A percentile compares a stretch with the other conserved stretches of the same genome.
Conservation (phyloP, 2,888 invertebrate genomes). For the Chydorus sphaericus region DNA sequence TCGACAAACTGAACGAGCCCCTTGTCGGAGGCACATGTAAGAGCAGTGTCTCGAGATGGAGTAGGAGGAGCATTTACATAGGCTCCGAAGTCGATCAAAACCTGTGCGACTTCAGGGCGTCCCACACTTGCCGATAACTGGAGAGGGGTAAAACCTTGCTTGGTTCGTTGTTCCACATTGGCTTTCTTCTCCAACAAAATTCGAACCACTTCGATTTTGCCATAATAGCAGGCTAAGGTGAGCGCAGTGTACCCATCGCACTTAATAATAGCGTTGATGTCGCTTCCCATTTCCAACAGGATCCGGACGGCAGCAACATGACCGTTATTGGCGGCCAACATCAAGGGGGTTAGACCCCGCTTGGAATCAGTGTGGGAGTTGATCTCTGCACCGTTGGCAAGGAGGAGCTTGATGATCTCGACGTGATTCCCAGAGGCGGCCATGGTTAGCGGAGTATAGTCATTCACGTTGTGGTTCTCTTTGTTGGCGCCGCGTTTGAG, state of each 20-base stretch:
- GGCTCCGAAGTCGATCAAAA: slow-evolving; percentile 89
- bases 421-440: slow-evolving; percentile 92
- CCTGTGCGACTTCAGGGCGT: slow-evolving; percentile 89
- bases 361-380: slow-evolving; percentile 98
- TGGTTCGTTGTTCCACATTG: slow-evolving; percentile 95
- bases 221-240: slow-evolving; percentile 88
- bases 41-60: slow-evolving; percentile 85
- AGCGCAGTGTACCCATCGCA: slow-evolving; percentile 94
- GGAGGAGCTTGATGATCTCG: slow-evolving; percentile 74
- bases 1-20: slow-evolving; percentile 96
- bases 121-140: slow-evolving; percentile 99
- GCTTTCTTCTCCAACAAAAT: slow-evolving; percentile 91
- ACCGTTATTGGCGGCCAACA: slow-evolving; percentile 85
- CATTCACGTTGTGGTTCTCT: slow-evolving; percentile 97
- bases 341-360: slow-evolving; percentile 96
- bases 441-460: slow-evolving; percentile 98
- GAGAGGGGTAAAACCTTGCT: slow-evolving; percentile 98
- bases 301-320: slow-evolving; percentile 91
- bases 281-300: slow-evolving; percentile 92
- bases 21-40: slow-evolving; percentile 97
- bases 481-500: slow-evolving; percentile 84
- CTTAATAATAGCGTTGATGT: slow-evolving; percentile 87
- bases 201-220: slow-evolving; percentile 91
- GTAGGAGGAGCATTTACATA: slow-evolving; percentile 98
- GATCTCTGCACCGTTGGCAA: slow-evolving; percentile 89